Percentiles rank a stretch among this genome's conserved stretches.
phyloP scores from a whole-genome alignment of 2,113 vertebrate species.

The Erpornis zantholeuca region DNA sequence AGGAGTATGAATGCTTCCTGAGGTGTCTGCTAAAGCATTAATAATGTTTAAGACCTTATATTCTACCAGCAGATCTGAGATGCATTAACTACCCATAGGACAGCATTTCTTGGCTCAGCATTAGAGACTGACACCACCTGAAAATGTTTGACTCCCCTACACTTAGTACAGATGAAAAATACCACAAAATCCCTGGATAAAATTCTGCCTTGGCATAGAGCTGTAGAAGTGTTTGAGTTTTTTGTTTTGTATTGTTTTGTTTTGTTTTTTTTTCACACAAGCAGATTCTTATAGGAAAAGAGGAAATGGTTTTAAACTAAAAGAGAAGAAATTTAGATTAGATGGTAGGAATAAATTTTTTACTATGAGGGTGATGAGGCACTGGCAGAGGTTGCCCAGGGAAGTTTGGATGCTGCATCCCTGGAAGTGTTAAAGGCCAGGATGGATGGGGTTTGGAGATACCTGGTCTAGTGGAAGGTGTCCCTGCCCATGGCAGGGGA shows the following conservation, averaged over 20 bases:
- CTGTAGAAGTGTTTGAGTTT: neutral
- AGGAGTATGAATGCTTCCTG: neutral
- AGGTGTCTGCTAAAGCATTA: neutral
- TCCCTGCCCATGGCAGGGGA: neutral
- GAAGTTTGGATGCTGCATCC: neutral
- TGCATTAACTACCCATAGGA: neutral
- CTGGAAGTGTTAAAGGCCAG: neutral
- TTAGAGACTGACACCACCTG: conserved; percentile 39
- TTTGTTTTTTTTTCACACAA: neutral
- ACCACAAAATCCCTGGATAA: neutral
- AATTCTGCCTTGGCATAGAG: neutral
- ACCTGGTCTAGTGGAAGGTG: neutral
- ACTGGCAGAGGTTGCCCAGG: neutral
- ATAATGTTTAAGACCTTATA: neutral
- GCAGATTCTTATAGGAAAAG: neutral
- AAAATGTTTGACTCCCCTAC: conserved; percentile 11
- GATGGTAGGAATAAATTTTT: neutral
- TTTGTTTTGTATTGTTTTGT: too few species aligned
- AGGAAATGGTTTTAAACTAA: neutral
- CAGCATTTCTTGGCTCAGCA: conserved; percentile 11
- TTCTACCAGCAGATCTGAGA: neutral
- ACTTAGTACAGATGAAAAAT: conserved; percentile 21
- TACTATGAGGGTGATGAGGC: neutral
- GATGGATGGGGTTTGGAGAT: neutral
- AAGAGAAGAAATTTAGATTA: neutral